Base-by-base conservation (phyloP, 2,888 invertebrate genomes). In the Chrysolina haemoptera region DNA sequence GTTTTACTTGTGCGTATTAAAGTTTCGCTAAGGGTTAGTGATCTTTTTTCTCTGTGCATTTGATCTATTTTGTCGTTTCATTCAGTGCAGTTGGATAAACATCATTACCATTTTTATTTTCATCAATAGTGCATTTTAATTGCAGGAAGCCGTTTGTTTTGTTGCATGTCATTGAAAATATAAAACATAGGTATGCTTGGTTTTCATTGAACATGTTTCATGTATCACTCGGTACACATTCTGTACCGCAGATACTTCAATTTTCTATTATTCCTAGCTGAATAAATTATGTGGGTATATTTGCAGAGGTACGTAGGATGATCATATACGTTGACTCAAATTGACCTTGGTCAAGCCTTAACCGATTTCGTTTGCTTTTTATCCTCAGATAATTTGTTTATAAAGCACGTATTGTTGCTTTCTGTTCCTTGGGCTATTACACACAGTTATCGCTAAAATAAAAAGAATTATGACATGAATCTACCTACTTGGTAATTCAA, bases 291-390 rank as follows among this genome's bases (percentile, higher is more conserved):
- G 59, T 67, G 35, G 50, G 70, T 74, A 70, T 71, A 72, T 63
- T 62, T 66, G 59, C 59, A 48, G 62, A 64, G 40, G 75, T 71
- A 78, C 78, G 78, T 76, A 74, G 71, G 67, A 73, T 75, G 70
- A 69, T 76, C 76, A 69, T 68, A 75, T 68, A 71, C 53, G 74
- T 75, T 76, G 65, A 68, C 71, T 71, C 50, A 75, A 59, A 62
- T 66, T 74, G 72, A 72, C 79, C 79, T 79, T 79, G 77, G 69
- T 53, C 70, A 68, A 78, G 72, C 78, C 78, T 78, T 78, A 76
- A 74, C 78, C 78, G 76, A 77, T 68, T 73, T 78, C 66, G 59
- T 71, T 27, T 53, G 53, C 16, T 67, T 59, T 46, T 53, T 67
- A 67, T 66, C n/a, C 66, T 64, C 41, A 66, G 43, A 71, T 41